Evolutionary conservation across 1,140 invertebrate genomes (phyloP).

Genomic region (Temnothorax longispinosus): DNA sequence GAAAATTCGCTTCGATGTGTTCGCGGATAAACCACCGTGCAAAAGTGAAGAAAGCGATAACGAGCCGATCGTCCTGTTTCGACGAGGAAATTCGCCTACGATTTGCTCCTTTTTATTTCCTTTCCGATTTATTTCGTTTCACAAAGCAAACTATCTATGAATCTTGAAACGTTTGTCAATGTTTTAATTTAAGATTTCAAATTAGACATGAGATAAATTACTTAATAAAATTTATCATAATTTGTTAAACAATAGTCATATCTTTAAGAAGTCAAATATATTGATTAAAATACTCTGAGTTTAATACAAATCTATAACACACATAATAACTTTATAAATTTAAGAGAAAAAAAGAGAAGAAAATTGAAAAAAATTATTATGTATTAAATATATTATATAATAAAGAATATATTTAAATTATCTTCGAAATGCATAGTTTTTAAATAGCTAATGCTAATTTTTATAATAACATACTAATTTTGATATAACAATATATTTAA

Average conservation of each 20-base stretch:
- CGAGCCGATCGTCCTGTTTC: conserved; percentile 57
- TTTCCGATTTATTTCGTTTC: conserved; percentile 8
- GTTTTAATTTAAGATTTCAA: conserved; percentile 2
- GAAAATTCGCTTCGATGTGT: conserved; percentile 53
- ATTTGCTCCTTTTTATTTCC: background rate
- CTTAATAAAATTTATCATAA: background rate
- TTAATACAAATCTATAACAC: background rate
- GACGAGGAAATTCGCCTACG: conserved; percentile 42
- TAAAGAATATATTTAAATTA: no score
- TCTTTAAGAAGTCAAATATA: background rate
- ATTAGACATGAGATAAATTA: background rate
- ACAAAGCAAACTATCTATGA: background rate
- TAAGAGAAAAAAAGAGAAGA: background rate
- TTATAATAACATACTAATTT: background rate
- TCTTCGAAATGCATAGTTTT: background rate
- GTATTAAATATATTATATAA: no score
- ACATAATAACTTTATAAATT: background rate
- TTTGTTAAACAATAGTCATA: background rate
- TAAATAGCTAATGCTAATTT: background rate
- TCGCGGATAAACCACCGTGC: conserved; percentile 65
- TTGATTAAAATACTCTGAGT: background rate
- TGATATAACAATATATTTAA: background rate
- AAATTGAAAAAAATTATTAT: background rate
- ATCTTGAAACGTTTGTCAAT: background rate
- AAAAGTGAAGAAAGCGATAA: conserved; percentile 67